Evolutionary conservation across 2,888 invertebrate genomes (phyloP), one percentile per base, ranked within the genome.

Genomic region (Notodonta ziczac): DNA sequence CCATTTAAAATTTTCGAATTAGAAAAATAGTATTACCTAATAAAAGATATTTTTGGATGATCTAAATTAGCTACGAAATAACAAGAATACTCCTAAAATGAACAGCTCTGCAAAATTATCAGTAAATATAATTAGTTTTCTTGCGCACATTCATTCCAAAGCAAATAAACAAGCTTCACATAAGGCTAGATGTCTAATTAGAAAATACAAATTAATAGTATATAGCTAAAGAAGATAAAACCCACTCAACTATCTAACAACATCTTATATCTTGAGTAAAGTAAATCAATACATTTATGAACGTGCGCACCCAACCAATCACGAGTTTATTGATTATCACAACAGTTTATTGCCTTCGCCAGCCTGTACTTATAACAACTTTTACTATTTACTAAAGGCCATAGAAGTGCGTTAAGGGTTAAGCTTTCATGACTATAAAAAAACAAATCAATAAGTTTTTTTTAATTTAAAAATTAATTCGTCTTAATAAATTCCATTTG

Each of bases 1-100:
- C 60, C 50, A 40, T 9, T 77, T 73, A 69, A 70, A 24, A 75
- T 66, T 67, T 60, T 59, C 55, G 60, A 69, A 66, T 59, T 24
- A 24, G n/a, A 24, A 24, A 24, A 24, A 24, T 24, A 2, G 44
- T 35, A 4, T 35, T 35, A 35, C 7, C 35, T 35, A 5, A 35
- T 35, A 2, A 35, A 35, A 35, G 35, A 35, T 35, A 1, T 35
- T 35, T 35, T 3, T 35, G 7, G 2, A 35, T 35, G 35, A 5
- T 50, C n/a, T 50, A 50, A 50, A 50, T 16, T n/a, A 42, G 4
- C 42, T 7, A 10, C 42, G 14, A 50, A 61, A 66, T 57, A 59
- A 9, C 24, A 24, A 2, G 24, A 2, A 24, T 24, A 1, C 24
- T 24, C 24, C 2, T 24, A 24, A 24, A 24, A 24, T 24, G 24